Percentiles rank a stretch among this genome's conserved stretches.
phyloP scores from a whole-genome alignment of 2,888 invertebrate species.

The Allygus modestus region DNA sequence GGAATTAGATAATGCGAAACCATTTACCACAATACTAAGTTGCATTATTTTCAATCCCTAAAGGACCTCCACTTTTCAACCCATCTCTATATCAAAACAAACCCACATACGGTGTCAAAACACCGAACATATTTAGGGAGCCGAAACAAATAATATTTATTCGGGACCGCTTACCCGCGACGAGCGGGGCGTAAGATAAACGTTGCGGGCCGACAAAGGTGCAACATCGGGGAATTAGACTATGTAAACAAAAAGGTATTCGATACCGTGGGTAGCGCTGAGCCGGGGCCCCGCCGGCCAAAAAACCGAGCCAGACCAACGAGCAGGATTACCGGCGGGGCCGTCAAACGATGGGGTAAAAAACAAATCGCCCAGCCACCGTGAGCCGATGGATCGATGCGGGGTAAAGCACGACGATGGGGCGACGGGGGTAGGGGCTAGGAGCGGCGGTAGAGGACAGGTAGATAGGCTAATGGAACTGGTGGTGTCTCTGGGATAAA shows the following conservation, averaged over 20 bases:
- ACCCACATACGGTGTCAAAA: slow-evolving; percentile 18
- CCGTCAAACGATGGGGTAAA: slow-evolving; percentile 50
- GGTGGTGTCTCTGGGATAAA: neutral
- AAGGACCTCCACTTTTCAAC: no score
- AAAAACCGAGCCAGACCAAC: slow-evolving; percentile 30
- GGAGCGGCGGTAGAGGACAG: neutral
- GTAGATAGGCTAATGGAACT: slow-evolving; percentile 24
- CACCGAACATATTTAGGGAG: slow-evolving; percentile 43
- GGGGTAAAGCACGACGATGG: slow-evolving; percentile 4
- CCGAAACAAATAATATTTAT: slow-evolving; percentile 48
- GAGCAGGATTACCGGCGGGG: slow-evolving; percentile 24
- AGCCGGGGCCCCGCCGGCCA: slow-evolving; percentile 33
- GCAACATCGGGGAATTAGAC: slow-evolving; percentile 57
- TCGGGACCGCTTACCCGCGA: slow-evolving; percentile 22
- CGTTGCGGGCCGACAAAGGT: slow-evolving; percentile 53
- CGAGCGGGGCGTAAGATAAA: slow-evolving; percentile 50
- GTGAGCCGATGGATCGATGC: slow-evolving; percentile 31
- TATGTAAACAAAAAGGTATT: slow-evolving; percentile 60
- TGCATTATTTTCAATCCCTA: no score
- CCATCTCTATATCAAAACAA: neutral
- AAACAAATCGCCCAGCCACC: slow-evolving; percentile 54
- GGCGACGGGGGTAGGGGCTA: neutral
- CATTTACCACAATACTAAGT: no score
- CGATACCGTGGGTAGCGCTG: slow-evolving; percentile 54
- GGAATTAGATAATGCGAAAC: no score